Conservation (phyloP, 2,797 vertebrate species). For the Siniperca scherzeri region DNA sequence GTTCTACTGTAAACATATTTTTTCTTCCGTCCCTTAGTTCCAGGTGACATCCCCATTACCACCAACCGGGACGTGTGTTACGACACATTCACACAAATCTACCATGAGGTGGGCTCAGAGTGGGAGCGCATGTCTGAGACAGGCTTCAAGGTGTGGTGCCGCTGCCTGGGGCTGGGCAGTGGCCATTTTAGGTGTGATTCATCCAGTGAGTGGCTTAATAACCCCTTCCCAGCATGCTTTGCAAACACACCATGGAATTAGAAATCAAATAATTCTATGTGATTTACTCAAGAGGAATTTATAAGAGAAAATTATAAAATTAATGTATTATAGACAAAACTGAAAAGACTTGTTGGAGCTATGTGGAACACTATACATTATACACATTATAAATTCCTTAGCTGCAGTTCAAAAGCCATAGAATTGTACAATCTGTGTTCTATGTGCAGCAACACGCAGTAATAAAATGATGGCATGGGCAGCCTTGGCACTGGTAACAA, state of each 20-base stretch:
- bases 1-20: neutral
- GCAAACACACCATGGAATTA: slow-evolving; percentile 71
- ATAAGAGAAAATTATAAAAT: slow-evolving; percentile 28
- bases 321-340: neutral
- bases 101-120: slow-evolving; percentile 93
- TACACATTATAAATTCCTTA: slow-evolving; percentile 67
- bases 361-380: neutral
- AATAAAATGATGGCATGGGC: slow-evolving; percentile 50
- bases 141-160: slow-evolving; percentile 98
- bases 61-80: slow-evolving; percentile 90
- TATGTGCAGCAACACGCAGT: slow-evolving; percentile 46
- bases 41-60: slow-evolving; percentile 75
- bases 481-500: neutral
- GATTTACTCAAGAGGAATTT: slow-evolving; percentile 60
- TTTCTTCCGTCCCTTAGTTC: slow-evolving; percentile 68
- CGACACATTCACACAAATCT: slow-evolving; percentile 93
- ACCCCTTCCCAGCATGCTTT: slow-evolving; percentile 75
- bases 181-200: slow-evolving; percentile 99
- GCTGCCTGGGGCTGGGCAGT: slow-evolving; percentile 95
- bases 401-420: slow-evolving; percentile 44
- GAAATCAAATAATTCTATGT: slow-evolving; percentile 63
- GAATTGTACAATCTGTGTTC: slow-evolving; percentile 34
- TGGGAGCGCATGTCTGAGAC: slow-evolving; percentile 98
- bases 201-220: slow-evolving; percentile 96
- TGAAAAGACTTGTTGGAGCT: neutral